A percentile compares a stretch with the other conserved stretches of the same genome.
Evolutionary conservation across 2,888 invertebrate genomes (phyloP).

Genomic region (Lamellibrachia satsuma): DNA sequence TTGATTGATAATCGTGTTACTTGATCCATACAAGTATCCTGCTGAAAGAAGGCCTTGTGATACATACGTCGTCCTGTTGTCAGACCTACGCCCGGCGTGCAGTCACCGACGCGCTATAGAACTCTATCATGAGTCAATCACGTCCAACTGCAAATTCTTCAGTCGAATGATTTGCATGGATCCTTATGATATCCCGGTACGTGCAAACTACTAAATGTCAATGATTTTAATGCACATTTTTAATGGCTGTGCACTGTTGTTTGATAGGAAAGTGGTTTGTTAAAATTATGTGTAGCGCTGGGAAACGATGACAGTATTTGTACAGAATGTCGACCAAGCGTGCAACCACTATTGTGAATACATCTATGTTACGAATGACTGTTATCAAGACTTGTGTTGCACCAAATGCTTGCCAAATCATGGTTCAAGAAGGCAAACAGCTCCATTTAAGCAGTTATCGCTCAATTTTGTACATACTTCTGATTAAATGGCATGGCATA

Average conservation of each 20-base stretch:
- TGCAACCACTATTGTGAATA: too few species aligned
- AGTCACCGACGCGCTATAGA: background rate
- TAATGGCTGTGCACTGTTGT: background rate
- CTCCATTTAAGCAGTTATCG: too few species aligned
- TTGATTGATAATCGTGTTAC: background rate
- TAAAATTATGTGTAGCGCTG: background rate
- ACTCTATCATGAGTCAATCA: background rate
- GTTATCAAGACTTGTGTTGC: too few species aligned
- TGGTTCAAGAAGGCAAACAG: too few species aligned
- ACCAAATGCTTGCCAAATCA: too few species aligned
- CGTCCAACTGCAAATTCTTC: background rate
- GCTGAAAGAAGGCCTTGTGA: background rate
- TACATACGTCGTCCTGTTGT: background rate
- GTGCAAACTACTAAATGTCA: background rate
- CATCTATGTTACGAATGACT: too few species aligned
- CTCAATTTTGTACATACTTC: too few species aligned
- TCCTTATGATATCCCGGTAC: background rate
- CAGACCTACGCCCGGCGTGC: background rate
- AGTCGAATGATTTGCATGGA: constrained; percentile 4
- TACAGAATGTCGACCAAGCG: too few species aligned
- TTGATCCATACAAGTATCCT: background rate
- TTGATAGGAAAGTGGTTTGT: background rate
- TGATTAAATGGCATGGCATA: too few species aligned
- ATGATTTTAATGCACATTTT: background rate
- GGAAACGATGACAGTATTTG: too few species aligned